Conservation (phyloP, 2,888 invertebrate species). For the Limnephilus lunatus region DNA sequence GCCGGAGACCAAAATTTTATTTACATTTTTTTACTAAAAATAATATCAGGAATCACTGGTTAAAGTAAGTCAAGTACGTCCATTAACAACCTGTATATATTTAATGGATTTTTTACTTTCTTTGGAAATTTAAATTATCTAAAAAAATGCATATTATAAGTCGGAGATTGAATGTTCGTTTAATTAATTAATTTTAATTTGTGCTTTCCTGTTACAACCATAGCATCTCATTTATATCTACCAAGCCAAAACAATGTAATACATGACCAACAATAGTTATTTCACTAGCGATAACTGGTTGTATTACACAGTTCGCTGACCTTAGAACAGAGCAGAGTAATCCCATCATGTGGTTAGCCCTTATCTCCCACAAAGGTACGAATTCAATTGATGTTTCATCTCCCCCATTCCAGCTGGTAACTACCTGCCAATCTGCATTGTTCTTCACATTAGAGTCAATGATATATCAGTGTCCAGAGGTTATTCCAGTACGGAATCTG, state of each 20-base stretch:
- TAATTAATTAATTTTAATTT: not conserved
- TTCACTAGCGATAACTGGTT: not conserved
- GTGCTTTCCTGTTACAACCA: not conserved
- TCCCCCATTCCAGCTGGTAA: not conserved
- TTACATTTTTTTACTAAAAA: too few relatives aligned
- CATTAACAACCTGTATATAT: too few relatives aligned
- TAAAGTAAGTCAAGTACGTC: too few relatives aligned
- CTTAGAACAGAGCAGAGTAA: constrained; percentile 5
- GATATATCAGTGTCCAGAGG: not conserved
- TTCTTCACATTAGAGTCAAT: not conserved
- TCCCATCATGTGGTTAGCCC: constrained; percentile 29
- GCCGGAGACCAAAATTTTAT: too few relatives aligned
- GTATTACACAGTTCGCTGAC: constrained; percentile 18
- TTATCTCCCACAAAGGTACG: constrained; percentile 22
- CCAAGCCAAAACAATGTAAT: not conserved
- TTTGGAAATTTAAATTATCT: too few relatives aligned
- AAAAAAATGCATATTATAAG: too few relatives aligned
- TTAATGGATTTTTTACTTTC: too few relatives aligned
- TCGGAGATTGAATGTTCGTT: not conserved
- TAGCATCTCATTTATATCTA: not conserved
- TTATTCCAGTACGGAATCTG: not conserved
- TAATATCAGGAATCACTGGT: too few relatives aligned
- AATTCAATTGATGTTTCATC: constrained; percentile 6
- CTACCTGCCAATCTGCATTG: not conserved
- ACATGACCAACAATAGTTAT: not conserved